Base-by-base conservation (phyloP, 2,888 invertebrate species). In the Mythimna vitellina region DNA sequence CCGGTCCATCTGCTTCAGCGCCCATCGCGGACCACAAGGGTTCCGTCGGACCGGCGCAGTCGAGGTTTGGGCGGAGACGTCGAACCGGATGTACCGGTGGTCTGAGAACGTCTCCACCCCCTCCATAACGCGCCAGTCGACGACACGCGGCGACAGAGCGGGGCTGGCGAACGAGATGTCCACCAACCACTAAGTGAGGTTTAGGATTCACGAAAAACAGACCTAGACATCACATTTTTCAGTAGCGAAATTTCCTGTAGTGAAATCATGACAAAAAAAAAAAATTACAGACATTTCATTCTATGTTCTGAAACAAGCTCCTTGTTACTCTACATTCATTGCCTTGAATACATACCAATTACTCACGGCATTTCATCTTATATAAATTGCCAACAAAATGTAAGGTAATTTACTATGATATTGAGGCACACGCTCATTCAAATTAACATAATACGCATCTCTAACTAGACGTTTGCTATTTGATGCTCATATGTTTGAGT, bases 301-400 rank as follows among this genome's bases (percentile, higher is more conserved):
- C 42, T 35, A 8, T 49, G 8, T 65, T 3, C 12, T 57, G 61
- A 66, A 81, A 77, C 66, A 78, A 42, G 46, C 53, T 38, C 17
- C 56, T 57, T 82, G 62, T 77, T 81, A 81, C 70, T 35, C 29
- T 14, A 57, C 61, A 79, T 79, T 82, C 78, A 81, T 71, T 53
- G 78, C 35, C 66, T 53, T 82, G 79, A 79, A 79, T 79, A 71
- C 65, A 32, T 78, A 62, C 68, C 72, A 78, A 81, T 79, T 81
- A 76, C 66, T 25, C 57, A 63, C 42, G 67, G 77, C 68, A 79
- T 80, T 80, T 62, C 46, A 51, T 74, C 56, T 79, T 71, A 82
- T 71, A 71, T 82, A 78, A 68, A 71, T 77, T 70, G 65, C 72
- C 72, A 58, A 29, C 78, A 63, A 62, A 68, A 58, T 63, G 25